phyloP scores from a whole-genome alignment of 1,140 invertebrate genomes.

The Drosophila cardini region DNA sequence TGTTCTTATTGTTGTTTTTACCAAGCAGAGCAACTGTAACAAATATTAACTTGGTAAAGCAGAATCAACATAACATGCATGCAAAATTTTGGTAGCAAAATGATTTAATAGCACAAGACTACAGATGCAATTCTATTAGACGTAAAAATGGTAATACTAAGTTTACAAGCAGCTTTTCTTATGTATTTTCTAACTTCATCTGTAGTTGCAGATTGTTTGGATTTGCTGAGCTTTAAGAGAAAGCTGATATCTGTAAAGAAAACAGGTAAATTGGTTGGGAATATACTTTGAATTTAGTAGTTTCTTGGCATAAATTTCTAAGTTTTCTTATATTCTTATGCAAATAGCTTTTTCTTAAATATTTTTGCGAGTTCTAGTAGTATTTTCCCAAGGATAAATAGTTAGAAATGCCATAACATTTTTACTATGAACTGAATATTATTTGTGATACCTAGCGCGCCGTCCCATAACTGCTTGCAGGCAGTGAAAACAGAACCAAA shows the following conservation, averaged over 20 bases:
- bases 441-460: no score
- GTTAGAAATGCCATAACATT: no score
- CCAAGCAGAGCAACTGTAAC: not conserved
- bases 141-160: not conserved
- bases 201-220: constrained; percentile 1
- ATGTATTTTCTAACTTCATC: not conserved
- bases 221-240: constrained; percentile 10
- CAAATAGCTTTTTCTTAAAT: no score
- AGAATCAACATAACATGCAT: constrained; percentile 11
- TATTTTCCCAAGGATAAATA: no score
- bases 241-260: not conserved
- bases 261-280: not conserved
- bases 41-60: constrained; percentile 21
- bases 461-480: no score
- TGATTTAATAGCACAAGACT: constrained; percentile 1
- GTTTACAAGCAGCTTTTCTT: not conserved
- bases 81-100: constrained; percentile 10
- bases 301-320: not conserved
- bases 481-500: no score
- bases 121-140: not conserved
- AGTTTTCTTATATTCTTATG: no score
- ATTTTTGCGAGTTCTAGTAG: no score
- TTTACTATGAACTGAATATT: no score
- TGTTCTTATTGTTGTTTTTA: not conserved
- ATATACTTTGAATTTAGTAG: no score